Percentiles rank a stretch among this genome's conserved stretches.
phyloP scores from a whole-genome alignment of 2,888 invertebrate species.

The Plebejus melissa region DNA sequence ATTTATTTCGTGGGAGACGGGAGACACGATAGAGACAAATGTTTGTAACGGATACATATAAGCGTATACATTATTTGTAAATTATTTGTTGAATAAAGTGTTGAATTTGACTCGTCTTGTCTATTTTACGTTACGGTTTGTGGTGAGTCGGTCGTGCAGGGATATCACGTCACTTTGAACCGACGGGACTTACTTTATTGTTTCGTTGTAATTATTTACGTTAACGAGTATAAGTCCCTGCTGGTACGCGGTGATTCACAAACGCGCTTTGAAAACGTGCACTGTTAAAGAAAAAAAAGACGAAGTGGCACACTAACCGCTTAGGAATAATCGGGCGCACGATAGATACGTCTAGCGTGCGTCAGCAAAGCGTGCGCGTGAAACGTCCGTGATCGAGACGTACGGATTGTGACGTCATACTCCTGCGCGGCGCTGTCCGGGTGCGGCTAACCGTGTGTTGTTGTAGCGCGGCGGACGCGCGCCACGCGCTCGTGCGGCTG shows the following conservation, averaged over 20 bases:
- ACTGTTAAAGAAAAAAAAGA: neutral
- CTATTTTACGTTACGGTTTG: slow-evolving; percentile 33
- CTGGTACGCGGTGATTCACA: neutral
- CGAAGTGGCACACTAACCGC: neutral
- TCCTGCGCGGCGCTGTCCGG: slow-evolving; percentile 6
- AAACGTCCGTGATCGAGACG: neutral
- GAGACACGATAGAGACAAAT: neutral
- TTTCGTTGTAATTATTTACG: neutral
- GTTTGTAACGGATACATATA: slow-evolving; percentile 37
- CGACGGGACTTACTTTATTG: neutral
- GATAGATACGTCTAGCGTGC: neutral
- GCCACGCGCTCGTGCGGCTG: slow-evolving; percentile 94
- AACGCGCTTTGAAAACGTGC: neutral
- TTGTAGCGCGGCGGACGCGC: slow-evolving; percentile 80
- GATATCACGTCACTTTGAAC: neutral
- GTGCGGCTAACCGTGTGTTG: slow-evolving; percentile 47
- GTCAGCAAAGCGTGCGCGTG: slow-evolving; percentile 28
- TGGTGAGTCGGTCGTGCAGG: slow-evolving; percentile 15
- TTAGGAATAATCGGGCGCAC: neutral
- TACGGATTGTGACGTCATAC: neutral
- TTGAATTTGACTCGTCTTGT: slow-evolving; percentile 44
- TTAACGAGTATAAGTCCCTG: neutral
- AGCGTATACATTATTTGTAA: slow-evolving; percentile 47
- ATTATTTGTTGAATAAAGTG: slow-evolving; percentile 48
- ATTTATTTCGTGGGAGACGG: neutral